Base-by-base conservation (phyloP, 2,113 vertebrate genomes). In the Rhinoderma darwinii region DNA sequence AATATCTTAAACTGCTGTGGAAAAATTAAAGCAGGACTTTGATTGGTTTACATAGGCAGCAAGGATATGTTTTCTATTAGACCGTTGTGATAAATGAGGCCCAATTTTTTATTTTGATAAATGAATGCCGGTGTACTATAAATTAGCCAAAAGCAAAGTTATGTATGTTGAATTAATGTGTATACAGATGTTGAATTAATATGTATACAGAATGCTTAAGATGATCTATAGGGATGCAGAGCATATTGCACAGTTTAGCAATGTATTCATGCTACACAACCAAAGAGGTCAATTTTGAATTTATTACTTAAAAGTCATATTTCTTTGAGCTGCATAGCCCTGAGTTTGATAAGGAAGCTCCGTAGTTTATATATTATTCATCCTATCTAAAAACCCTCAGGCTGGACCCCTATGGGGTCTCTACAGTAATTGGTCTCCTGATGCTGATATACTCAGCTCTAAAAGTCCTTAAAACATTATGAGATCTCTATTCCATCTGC, bases 391-490 rank as follows among this genome's bases (percentile, higher is more conserved):
- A 93, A 94, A 91, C 88, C 92, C 89, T 68, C 88, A 92, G 89
- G 93, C 92, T 90, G 91, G 84, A 93, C 88, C 88, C 92, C 92
- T 91, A 56, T 82, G 83, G 93, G 92, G 92, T 90, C 79, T 90
- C 90, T 92, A 92, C 89, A 88, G 89, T 94, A 94, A 95, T 91
- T 94, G 93, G 92, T 92, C 92, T 94, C 93, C 92, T 93, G 94
- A 93, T 92, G 92, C 89, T 86, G 88, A 87, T 90, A 89, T 9
- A 43, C 89, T 88, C 84, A 72, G 88, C 88, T 92, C 90, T 89
- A 72, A 91, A 91, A 93, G 88, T 91, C 89, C 91, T 93, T 89
- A 92, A 81, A 93, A 92, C 88, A 88, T 90, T 90, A 79, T 15
- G 86, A 90, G 88, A 91, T 91, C 86, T 89, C 90, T 89, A 84